A percentile compares a stretch with the other conserved stretches of the same genome.
Conservation (phyloP, 2,797 vertebrate species). For the Pangasius sanitwongsei region DNA sequence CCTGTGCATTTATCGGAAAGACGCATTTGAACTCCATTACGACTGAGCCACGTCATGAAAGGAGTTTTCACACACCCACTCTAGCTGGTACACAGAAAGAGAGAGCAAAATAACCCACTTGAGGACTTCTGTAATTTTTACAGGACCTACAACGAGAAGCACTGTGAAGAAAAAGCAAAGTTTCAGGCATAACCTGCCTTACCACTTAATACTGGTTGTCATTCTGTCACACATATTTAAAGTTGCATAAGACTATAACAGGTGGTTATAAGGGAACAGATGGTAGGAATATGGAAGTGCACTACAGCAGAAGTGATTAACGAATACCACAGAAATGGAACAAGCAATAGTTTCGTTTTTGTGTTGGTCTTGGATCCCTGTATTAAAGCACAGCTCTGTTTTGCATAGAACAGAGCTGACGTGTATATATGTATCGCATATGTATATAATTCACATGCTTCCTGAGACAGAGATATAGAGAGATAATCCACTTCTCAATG, state of each 20-base stretch:
- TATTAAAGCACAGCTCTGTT: constrained; percentile 25
- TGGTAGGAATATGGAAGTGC: background rate
- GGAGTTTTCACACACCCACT: constrained; percentile 33
- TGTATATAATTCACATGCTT: background rate
- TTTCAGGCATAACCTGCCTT: background rate
- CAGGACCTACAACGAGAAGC: background rate
- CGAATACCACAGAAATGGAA: background rate
- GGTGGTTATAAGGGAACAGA: constrained; percentile 5
- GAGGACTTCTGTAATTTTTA: background rate
- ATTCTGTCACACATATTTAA: background rate
- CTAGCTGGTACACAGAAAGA: background rate
- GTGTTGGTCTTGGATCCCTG: background rate
- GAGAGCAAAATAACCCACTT: background rate
- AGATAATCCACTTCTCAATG: constrained; percentile 61
- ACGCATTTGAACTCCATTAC: constrained; percentile 46
- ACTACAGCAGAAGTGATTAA: background rate
- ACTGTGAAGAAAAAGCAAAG: background rate
- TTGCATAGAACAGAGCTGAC: constrained; percentile 7
- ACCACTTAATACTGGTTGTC: background rate
- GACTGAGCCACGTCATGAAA: constrained; percentile 42
- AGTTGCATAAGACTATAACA: background rate
- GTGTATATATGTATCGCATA: background rate
- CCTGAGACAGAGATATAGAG: constrained; percentile 10
- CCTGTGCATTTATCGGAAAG: constrained; percentile 59
- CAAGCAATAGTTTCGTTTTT: background rate